Evolutionary conservation across 2,797 vertebrate genomes (phyloP).

Genomic region (Cryptoblepharus egeriae): DNA sequence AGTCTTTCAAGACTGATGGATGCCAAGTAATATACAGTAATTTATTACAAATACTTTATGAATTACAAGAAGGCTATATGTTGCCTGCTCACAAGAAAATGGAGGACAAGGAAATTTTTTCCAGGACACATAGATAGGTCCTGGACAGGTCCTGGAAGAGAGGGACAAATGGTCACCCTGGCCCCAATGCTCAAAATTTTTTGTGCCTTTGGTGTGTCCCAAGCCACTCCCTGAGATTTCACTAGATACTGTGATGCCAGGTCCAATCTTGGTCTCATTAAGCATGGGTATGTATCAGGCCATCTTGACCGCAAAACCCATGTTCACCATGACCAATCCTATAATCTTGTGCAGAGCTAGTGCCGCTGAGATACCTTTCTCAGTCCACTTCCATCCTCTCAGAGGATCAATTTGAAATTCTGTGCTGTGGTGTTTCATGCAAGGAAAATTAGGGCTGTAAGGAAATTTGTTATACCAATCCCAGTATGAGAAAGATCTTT

Average conservation of each 20-base stretch:
- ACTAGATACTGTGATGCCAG: neutral
- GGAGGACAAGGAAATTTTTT: too few species aligned
- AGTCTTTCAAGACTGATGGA: too few species aligned
- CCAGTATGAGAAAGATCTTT: conserved; percentile 33
- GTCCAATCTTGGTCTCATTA: neutral
- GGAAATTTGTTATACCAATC: neutral
- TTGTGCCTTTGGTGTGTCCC: neutral
- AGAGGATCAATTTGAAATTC: neutral
- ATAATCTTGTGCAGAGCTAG: too few species aligned
- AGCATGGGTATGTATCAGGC: neutral
- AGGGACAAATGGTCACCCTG: too few species aligned
- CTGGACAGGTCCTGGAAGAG: too few species aligned
- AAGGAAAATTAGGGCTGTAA: too few species aligned
- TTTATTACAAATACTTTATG: too few species aligned
- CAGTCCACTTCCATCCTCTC: neutral
- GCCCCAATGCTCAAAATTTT: neutral
- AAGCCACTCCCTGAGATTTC: neutral
- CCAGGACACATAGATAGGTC: too few species aligned
- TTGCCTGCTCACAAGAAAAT: too few species aligned
- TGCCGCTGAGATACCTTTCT: too few species aligned
- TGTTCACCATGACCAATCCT: neutral
- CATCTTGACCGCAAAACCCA: neutral
- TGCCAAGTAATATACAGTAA: too few species aligned
- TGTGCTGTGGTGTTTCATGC: neutral
- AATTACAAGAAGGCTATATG: too few species aligned